Evolutionary conservation across 2,113 vertebrate genomes (phyloP), one percentile per base, ranked within the genome.

Genomic region (Axis porcinus): DNA sequence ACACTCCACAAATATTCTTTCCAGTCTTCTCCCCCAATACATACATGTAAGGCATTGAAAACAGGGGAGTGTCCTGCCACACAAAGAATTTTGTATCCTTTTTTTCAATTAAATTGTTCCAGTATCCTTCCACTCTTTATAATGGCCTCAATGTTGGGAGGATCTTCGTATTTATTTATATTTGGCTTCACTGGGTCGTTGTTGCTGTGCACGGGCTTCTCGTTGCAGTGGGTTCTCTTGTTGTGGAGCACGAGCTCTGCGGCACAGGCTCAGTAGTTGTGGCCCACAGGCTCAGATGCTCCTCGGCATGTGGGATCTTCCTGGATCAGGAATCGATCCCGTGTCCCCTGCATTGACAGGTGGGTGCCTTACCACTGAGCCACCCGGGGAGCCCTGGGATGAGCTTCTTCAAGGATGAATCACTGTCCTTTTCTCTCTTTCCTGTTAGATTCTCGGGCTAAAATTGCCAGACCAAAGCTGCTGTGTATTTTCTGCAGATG

Each of bases 361-460:
- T 70, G 64, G 64, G 21, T 36, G 67, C 67, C n/a, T 40, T 19
- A 12, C n/a, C 67, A 70, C n/a, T 23, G 67, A 70, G 67, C n/a
- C n/a, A 70, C n/a, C 19, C 11, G 19, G 67, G 67, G n/a, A 40
- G 19, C 19, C n/a, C 67, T 27, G 7, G 36, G 45, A 89, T 8
- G 60, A 57, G 92, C 25, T 83, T 92, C 60, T 89, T 74, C 47
- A 85, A 7, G 11, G 88, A 79, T 19, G 7, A 57, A 81, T 54
- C 43, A 10, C 3, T 88, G 60, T 54, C 64, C 52, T 82, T 54
- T 67, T 78, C 50, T 70, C 52, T 28, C 27, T 33, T 33, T 30
- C 50, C 45, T 36, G 17, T 85, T 76, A 55, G 60, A 58, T 6
- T 43, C 36, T 50, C 43, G 50, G 45, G 40, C 14, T 81, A 33